A percentile compares a stretch with the other conserved stretches of the same genome.
phyloP scores from a whole-genome alignment of 2,113 vertebrate species.

The Vicugna pacos region DNA sequence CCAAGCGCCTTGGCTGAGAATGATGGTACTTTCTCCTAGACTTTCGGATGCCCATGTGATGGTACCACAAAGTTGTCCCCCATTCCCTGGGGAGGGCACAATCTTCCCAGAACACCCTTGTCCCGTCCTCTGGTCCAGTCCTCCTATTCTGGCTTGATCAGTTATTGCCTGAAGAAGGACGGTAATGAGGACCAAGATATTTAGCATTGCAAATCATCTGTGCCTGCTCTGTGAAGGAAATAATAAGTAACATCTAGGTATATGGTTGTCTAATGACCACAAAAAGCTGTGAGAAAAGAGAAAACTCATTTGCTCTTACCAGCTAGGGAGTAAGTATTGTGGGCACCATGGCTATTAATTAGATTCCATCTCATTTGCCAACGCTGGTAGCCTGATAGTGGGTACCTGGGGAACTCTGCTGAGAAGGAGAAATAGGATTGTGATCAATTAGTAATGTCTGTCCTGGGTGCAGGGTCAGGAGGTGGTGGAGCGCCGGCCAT shows the following conservation, averaged over 20 bases:
- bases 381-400: background rate
- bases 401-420: background rate
- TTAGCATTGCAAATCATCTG: background rate
- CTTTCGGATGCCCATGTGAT: background rate
- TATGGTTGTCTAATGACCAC: background rate
- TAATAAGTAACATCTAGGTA: background rate
- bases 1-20: background rate
- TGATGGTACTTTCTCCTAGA: background rate
- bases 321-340: background rate
- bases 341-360: background rate
- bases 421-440: background rate
- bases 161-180: background rate
- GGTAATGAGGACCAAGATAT: background rate
- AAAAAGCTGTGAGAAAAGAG: background rate
- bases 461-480: background rate
- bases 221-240: background rate
- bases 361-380: background rate
- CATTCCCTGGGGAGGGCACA: background rate
- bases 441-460: slow-evolving; percentile 62
- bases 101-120: background rate
- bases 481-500: background rate
- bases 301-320: background rate
- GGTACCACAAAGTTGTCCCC: background rate
- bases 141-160: background rate
- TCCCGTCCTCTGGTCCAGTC: background rate